These are phyloP conservation scores for Albula glossodonta DNA, from an alignment of 2,113 vertebrate species.

Conservation along the genomic window DNA sequence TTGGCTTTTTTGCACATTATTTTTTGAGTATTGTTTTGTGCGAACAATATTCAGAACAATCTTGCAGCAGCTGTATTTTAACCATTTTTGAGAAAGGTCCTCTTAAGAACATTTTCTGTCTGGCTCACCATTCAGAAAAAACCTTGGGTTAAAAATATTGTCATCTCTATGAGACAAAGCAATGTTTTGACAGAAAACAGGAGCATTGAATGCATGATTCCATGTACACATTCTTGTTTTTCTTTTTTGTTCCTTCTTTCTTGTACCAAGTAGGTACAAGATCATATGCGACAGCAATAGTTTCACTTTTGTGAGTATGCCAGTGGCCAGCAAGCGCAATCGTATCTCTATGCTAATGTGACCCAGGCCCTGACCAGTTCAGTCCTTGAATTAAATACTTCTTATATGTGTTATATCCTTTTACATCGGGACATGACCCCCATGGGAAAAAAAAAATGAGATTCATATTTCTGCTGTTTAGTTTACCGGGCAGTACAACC, in stretches of 20 bases:
- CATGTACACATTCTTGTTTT: neutral
- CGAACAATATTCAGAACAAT: neutral
- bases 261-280: neutral
- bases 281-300: neutral
- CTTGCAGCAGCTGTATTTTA: neutral
- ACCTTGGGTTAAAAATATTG: neutral
- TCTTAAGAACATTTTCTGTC: neutral
- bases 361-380: neutral
- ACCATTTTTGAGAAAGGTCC: neutral
- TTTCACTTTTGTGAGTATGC: neutral
- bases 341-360: neutral
- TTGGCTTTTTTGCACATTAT: constrained; percentile 28
- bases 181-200: neutral
- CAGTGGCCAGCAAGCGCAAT: neutral
- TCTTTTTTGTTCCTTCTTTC: neutral
- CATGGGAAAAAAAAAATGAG: neutral
- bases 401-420: neutral
- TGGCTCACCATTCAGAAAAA: neutral
- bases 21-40: neutral
- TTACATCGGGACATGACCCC: neutral
- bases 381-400: constrained; percentile 11
- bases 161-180: neutral
- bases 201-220: neutral
- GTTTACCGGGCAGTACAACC: neutral
- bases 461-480: neutral